A percentile compares a stretch with the other conserved stretches of the same genome.
Evolutionary conservation across 2,888 invertebrate species (phyloP).

Genomic region (Mythimna lalbum): DNA sequence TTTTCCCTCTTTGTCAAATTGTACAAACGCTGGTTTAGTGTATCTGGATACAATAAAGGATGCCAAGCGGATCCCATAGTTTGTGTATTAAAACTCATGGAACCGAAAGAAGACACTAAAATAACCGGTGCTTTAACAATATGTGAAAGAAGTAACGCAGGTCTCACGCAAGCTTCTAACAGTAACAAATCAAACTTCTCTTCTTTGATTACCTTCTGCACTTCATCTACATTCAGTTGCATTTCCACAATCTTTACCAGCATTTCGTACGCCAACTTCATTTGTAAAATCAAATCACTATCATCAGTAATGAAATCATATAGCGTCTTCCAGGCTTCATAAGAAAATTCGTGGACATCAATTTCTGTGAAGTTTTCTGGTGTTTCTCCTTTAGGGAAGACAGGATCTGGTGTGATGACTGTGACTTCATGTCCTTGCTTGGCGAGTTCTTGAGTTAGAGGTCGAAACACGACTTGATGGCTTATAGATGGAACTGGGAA

Average conservation of each 20-base stretch:
- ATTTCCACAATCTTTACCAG: background rate
- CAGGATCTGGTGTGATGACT: constrained; percentile 77
- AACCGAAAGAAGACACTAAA: constrained; percentile 68
- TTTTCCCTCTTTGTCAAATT: constrained; percentile 72
- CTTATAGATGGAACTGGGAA: constrained; percentile 78
- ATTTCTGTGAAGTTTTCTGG: constrained; percentile 77
- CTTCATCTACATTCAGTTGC: constrained; percentile 11
- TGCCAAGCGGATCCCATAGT: constrained; percentile 66
- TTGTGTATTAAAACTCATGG: constrained; percentile 43
- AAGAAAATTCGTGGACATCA: constrained; percentile 71
- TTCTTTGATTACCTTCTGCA: constrained; percentile 14
- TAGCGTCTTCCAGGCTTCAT: constrained; percentile 41
- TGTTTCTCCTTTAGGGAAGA: constrained; percentile 58
- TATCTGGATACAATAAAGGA: constrained; percentile 67
- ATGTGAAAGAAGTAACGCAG: constrained; percentile 18
- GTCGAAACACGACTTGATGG: constrained; percentile 78
- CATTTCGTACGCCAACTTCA: background rate
- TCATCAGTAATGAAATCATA: constrained; percentile 1
- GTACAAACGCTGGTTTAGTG: constrained; percentile 53
- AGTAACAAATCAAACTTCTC: constrained; percentile 14
- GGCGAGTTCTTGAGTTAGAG: constrained; percentile 75
- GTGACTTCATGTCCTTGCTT: constrained; percentile 80
- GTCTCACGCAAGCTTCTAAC: constrained; percentile 19
- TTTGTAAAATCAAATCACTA: background rate
- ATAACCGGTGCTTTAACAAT: constrained; percentile 37